These are phyloP conservation scores for Drosophila falleni DNA, from an alignment of 2,888 invertebrate genomes.

Conservation along the genomic window DNA sequence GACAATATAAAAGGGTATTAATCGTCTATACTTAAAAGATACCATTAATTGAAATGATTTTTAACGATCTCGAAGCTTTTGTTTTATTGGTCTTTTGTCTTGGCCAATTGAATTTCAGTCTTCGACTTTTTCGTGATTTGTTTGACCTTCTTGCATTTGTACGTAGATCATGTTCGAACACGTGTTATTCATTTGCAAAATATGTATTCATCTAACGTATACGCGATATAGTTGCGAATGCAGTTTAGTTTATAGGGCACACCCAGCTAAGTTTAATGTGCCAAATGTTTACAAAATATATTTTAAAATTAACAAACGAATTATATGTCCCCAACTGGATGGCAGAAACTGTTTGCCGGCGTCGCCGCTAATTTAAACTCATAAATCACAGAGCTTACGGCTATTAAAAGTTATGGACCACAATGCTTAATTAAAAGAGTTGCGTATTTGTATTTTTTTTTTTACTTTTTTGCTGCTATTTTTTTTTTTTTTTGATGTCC, in stretches of 20 bases:
- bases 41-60: constrained; percentile 6
- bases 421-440: constrained; percentile 61
- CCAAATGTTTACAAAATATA: constrained; percentile 27
- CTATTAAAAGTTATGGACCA: constrained; percentile 53
- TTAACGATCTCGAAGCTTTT: constrained; percentile 12
- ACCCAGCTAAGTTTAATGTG: constrained; percentile 14
- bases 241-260: neutral
- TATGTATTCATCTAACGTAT: constrained; percentile 10
- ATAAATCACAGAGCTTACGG: constrained; percentile 55
- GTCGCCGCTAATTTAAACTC: constrained; percentile 44
- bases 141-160: constrained; percentile 64
- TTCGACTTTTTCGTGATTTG: constrained; percentile 51
- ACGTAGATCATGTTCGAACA: constrained; percentile 25
- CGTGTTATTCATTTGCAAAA: constrained; percentile 64
- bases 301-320: neutral
- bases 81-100: constrained; percentile 31
- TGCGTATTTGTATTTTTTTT: constrained; percentile 38
- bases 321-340: neutral
- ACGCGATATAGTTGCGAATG: constrained; percentile 2
- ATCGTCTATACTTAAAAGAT: neutral
- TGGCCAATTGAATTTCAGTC: constrained; percentile 56
- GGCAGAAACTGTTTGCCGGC: constrained; percentile 4
- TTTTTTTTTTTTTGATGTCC: constrained; percentile 45
- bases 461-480: constrained; percentile 3
- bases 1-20: constrained; percentile 3